Conservation (phyloP, 2,797 vertebrate genomes). For the Smutsia gigantea region DNA sequence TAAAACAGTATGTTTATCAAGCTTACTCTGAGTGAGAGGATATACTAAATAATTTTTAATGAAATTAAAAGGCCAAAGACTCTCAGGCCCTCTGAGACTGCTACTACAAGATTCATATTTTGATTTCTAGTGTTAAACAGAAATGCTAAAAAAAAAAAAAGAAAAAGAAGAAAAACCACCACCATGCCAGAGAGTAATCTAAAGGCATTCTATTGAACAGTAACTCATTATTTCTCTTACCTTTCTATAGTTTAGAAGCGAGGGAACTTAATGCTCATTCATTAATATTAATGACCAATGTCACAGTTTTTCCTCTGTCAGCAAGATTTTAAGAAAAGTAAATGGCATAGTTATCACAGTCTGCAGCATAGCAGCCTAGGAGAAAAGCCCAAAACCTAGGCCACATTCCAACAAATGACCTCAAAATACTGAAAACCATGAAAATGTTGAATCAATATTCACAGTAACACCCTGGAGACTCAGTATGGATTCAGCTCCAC, state of each 20-base stretch:
- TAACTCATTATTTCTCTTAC: background rate
- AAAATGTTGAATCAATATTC: background rate
- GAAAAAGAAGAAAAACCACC: background rate
- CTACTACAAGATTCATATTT: background rate
- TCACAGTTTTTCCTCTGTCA: background rate
- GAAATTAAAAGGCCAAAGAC: background rate
- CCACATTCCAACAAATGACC: background rate
- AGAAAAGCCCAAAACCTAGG: background rate
- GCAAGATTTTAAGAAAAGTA: background rate
- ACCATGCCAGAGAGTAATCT: no score
- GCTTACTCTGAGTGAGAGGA: slow-evolving; percentile 62
- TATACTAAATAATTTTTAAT: slow-evolving; percentile 76
- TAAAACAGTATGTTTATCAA: slow-evolving; percentile 67
- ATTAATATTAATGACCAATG: background rate
- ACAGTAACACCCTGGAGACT: no score
- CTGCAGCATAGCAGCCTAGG: background rate
- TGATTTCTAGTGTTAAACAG: background rate
- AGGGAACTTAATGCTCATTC: background rate
- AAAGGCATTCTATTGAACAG: background rate
- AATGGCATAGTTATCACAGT: background rate
- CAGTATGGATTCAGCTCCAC: background rate
- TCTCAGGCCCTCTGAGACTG: background rate
- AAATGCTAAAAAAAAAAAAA: background rate
- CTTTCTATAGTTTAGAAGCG: background rate
- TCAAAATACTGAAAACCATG: background rate